Conservation (phyloP, 2,888 invertebrate species). For the Didymodactylos carnosus region DNA sequence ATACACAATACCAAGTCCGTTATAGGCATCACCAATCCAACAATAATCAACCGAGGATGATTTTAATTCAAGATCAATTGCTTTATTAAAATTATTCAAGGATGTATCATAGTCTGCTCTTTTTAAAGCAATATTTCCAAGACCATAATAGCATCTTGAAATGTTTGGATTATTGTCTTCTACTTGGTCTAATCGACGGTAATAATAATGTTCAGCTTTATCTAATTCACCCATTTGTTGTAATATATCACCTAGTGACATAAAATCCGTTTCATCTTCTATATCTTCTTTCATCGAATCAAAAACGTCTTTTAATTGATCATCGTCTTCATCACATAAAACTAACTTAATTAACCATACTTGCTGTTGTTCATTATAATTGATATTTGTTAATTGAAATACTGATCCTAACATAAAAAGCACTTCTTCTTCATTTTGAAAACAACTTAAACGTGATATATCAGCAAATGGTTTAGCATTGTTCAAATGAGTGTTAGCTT, state of each 20-base stretch:
- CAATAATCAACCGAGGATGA: neutral
- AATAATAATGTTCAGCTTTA: neutral
- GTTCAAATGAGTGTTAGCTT: neutral
- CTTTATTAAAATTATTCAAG: neutral
- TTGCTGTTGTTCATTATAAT: neutral
- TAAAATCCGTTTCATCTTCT: neutral
- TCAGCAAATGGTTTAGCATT: neutral
- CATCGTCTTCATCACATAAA: neutral
- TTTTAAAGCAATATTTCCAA: neutral
- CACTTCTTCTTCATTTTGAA: neutral
- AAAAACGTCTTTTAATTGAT: neutral
- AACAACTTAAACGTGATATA: neutral
- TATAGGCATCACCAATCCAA: neutral
- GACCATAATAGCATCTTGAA: neutral
- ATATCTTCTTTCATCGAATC: neutral
- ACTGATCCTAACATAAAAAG: neutral
- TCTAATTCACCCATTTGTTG: neutral
- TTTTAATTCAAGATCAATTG: neutral
- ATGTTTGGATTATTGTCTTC: neutral
- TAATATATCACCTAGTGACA: neutral
- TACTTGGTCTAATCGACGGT: neutral
- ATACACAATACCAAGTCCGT: neutral
- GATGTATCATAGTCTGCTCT: neutral
- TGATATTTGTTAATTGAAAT: neutral
- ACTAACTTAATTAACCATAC: neutral